These are phyloP conservation scores for Drosophila orosa DNA, from an alignment of 1,140 invertebrate species.

Conservation along the genomic window DNA sequence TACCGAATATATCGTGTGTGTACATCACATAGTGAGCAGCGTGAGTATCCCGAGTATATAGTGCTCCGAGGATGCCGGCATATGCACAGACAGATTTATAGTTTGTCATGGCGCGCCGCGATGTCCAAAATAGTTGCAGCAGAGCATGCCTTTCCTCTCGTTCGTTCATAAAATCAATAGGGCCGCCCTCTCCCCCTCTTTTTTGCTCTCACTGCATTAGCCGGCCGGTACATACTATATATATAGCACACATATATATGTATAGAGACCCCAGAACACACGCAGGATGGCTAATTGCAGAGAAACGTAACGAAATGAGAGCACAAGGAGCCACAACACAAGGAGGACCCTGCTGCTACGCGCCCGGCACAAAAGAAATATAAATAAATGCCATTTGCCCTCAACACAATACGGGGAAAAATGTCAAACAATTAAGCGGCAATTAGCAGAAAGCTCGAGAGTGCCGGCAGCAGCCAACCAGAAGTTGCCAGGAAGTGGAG, in stretches of 20 bases:
- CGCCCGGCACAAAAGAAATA: slow-evolving; percentile 48
- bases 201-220: slow-evolving; percentile 21
- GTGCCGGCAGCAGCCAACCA: slow-evolving; percentile 23
- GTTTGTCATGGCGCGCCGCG: slow-evolving; percentile 73
- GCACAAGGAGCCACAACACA: slow-evolving; percentile 20
- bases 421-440: slow-evolving; percentile 78
- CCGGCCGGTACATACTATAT: slow-evolving; percentile 59
- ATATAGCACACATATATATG: neutral
- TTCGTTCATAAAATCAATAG: slow-evolving; percentile 81
- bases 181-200: slow-evolving; percentile 10
- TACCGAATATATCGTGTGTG: slow-evolving; percentile 6
- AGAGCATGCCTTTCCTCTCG: slow-evolving; percentile 50
- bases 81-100: slow-evolving; percentile 74
- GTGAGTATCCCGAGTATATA: slow-evolving; percentile 31
- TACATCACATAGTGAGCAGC: slow-evolving; percentile 14
- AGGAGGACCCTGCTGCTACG: slow-evolving; percentile 14
- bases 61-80: slow-evolving; percentile 51
- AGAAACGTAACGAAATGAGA: slow-evolving; percentile 16
- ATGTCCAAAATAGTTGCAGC: slow-evolving; percentile 72
- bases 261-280: slow-evolving; percentile 1
- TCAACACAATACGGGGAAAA: slow-evolving; percentile 54
- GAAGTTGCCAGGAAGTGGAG: slow-evolving; percentile 6
- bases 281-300: slow-evolving; percentile 45
- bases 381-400: slow-evolving; percentile 60
- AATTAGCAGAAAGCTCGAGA: slow-evolving; percentile 66